Percentiles rank a stretch among this genome's conserved stretches.
phyloP scores from a whole-genome alignment of 2,113 vertebrate genomes.

The Eclectus roratus region DNA sequence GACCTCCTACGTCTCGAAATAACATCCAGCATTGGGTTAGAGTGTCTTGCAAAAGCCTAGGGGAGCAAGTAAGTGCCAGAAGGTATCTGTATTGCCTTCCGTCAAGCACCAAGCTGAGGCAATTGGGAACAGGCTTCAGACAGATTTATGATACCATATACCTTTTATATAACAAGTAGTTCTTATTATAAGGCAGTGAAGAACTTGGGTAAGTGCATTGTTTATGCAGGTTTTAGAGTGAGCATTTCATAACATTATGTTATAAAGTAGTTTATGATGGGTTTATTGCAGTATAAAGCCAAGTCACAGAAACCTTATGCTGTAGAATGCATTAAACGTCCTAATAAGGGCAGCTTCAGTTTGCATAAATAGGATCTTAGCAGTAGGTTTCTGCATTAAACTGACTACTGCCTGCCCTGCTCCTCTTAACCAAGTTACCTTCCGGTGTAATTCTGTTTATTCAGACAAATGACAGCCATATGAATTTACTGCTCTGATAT shows the following conservation, averaged over 20 bases:
- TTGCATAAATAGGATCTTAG: not conserved
- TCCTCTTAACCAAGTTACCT: not conserved
- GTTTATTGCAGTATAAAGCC: not conserved
- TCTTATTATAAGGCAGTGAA: not conserved
- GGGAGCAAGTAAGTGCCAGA: slow-evolving; percentile 84
- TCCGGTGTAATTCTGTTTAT: not conserved
- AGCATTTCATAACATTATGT: not conserved
- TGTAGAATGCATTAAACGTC: not conserved
- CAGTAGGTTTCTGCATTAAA: not conserved
- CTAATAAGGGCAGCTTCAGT: not conserved
- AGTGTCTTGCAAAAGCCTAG: slow-evolving; percentile 84
- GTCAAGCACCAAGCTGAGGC: not conserved
- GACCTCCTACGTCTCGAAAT: slow-evolving; percentile 75
- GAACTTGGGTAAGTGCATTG: not conserved
- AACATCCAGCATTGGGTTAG: slow-evolving; percentile 84
- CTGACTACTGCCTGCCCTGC: not conserved
- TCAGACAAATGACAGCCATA: not conserved
- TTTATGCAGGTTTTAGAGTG: not conserved
- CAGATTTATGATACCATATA: not conserved
- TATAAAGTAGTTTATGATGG: not conserved
- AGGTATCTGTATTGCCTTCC: not conserved
- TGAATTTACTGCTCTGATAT: not conserved
- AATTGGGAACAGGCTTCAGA: not conserved
- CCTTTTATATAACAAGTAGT: not conserved
- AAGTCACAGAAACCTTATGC: not conserved